Percentiles rank a stretch among this genome's conserved stretches.
Evolutionary conservation across 2,888 invertebrate species (phyloP).

Genomic region (Thecophora atra): DNA sequence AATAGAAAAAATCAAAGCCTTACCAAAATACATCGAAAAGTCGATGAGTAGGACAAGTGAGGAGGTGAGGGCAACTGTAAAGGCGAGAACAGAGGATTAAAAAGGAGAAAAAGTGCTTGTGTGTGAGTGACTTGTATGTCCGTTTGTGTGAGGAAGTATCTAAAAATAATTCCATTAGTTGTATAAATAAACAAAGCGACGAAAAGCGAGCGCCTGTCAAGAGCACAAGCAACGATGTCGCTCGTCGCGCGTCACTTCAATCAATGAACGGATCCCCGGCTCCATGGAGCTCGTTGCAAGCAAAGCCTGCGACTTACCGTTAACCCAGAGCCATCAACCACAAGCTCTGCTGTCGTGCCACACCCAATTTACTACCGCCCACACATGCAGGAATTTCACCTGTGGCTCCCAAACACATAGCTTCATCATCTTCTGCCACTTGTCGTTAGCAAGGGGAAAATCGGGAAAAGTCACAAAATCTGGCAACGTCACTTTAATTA

Average conservation of each 20-base stretch:
- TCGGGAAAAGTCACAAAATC: slow-evolving; percentile 13
- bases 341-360: neutral
- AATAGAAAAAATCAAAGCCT: no score
- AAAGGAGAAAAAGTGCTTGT: no score
- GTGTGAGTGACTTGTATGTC: neutral
- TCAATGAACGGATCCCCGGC: slow-evolving; percentile 20
- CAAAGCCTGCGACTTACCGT: neutral
- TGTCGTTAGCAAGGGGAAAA: neutral
- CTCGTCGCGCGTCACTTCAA: slow-evolving; percentile 16
- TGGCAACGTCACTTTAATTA: slow-evolving; percentile 36
- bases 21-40: no score
- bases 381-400: slow-evolving; percentile 9
- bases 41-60: no score
- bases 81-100: no score
- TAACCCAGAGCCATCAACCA: neutral
- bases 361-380: neutral
- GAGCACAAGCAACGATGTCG: no score
- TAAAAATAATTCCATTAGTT: slow-evolving; percentile 61
- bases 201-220: slow-evolving; percentile 29
- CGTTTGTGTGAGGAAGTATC: neutral
- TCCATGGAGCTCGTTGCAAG: slow-evolving; percentile 7
- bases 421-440: neutral
- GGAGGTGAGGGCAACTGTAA: no score
- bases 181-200: slow-evolving; percentile 57
- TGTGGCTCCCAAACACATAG: neutral